A percentile compares a stretch with the other conserved stretches of the same genome.
Conservation (phyloP, 2,113 vertebrate genomes). For the Silurus asotus region DNA sequence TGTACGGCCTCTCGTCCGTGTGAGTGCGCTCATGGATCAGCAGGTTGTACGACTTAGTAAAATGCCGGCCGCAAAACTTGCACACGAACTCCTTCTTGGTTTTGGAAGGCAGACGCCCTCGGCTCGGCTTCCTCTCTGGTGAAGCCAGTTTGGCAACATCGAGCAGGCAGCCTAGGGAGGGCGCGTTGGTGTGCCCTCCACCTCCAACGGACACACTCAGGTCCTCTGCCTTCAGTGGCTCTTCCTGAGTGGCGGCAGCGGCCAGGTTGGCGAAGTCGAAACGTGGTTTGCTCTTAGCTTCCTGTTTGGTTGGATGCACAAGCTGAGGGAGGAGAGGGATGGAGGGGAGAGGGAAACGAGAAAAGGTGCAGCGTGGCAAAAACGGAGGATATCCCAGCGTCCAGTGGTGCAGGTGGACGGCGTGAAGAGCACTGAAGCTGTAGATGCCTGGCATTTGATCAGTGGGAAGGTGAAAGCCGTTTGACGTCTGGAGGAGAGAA, state of each 20-base stretch:
- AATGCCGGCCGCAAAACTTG: slow-evolving; percentile 98
- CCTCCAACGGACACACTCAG: slow-evolving; percentile 66
- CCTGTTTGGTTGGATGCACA: slow-evolving; percentile 84
- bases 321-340: slow-evolving; percentile 91
- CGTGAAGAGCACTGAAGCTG: slow-evolving; percentile 92
- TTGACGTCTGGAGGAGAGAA: slow-evolving; percentile 91
- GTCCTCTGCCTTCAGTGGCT: slow-evolving; percentile 85
- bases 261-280: slow-evolving; percentile 98
- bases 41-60: slow-evolving; percentile 99
- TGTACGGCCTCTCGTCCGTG: slow-evolving; percentile 95
- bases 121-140: slow-evolving; percentile 88
- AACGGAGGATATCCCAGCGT: slow-evolving; percentile 91
- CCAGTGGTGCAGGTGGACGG: slow-evolving; percentile 96
- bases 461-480: slow-evolving; percentile 86
- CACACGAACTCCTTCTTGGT: slow-evolving; percentile 99
- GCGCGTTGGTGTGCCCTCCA: slow-evolving; percentile 59
- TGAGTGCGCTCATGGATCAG: slow-evolving; percentile 97
- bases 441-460: slow-evolving; percentile 92
- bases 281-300: slow-evolving; percentile 87
- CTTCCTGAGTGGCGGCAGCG: slow-evolving; percentile 92
- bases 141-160: slow-evolving; percentile 90
- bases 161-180: slow-evolving; percentile 83
- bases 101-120: slow-evolving; percentile 93
- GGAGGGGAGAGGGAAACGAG: slow-evolving; percentile 84
- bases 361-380: slow-evolving; percentile 87